A percentile compares a stretch with the other conserved stretches of the same genome.
Conservation (phyloP, 2,113 vertebrate genomes). For the Balaeniceps rex region DNA sequence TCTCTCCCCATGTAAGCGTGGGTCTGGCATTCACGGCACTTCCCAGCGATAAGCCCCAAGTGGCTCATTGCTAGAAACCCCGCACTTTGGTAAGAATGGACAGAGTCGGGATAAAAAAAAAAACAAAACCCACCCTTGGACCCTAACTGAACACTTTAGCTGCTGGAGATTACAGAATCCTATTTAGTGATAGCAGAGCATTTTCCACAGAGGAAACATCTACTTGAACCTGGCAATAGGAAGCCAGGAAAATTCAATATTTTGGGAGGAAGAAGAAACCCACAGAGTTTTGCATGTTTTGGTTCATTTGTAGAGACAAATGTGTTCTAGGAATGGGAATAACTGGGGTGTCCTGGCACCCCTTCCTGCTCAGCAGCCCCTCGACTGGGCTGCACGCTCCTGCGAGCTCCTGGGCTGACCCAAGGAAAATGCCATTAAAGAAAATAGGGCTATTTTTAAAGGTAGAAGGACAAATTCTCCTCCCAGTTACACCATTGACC, state of each 20-base stretch:
- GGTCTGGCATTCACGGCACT: neutral
- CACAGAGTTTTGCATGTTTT: neutral
- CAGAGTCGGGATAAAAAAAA: neutral
- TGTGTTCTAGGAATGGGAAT: neutral
- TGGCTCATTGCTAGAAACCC: neutral
- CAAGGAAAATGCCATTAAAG: neutral
- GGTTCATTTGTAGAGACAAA: neutral
- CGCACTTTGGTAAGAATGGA: fast-evolving
- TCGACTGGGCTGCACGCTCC: neutral
- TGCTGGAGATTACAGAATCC: constrained; percentile 36
- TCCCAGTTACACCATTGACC: constrained; percentile 41
- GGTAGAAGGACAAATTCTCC: constrained; percentile 7
- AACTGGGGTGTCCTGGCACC: neutral
- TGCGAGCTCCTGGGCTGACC: neutral
- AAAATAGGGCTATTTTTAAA: constrained; percentile 14
- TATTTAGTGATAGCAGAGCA: constrained; percentile 25
- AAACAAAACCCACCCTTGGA: neutral
- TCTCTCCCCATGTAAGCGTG: neutral
- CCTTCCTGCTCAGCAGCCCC: fast-evolving
- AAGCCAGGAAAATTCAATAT: neutral
- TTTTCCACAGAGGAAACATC: neutral
- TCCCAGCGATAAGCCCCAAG: constrained; percentile 25
- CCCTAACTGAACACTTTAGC: constrained; percentile 12
- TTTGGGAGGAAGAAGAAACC: neutral
- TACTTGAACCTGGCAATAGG: neutral